Base-by-base conservation (phyloP, 2,113 vertebrate species). In the Neolamprologus falcicula region DNA sequence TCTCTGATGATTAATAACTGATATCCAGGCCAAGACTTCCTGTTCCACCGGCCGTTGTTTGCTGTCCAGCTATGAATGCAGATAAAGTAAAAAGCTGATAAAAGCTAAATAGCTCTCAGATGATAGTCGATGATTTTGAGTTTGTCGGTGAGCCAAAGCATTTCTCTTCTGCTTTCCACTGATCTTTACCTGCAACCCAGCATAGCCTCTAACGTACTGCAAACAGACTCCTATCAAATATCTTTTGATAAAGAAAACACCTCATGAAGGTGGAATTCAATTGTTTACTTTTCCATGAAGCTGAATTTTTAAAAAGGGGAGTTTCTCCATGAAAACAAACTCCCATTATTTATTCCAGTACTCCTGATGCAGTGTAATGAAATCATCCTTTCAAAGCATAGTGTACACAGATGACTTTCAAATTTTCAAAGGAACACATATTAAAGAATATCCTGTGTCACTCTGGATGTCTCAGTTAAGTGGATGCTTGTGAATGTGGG, bases 401-500 rank as follows among this genome's bases (percentile, higher is more conserved):
- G 40, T 85, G 52, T 84, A 86, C 80, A 82, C 33, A 61, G 81
- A 73, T 85, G 7, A 84, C 45, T 82, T 85, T 90, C 66, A 66
- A 50, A 19, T 82, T 21, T 57, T 82, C 40, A 85, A 90, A 81
- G 5, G 89, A 73, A 16, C 63, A 2, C 7, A 3, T 9, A 14
- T 88, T 90, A 93, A 82, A 90, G 83, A 53, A 24, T 12, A 50
- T 66, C 33, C 63, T 54, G 53, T 8, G 14, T 90, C 53, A 37
- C 50, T 63, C 42, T 83, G 16, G 81, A 86, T 26, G 73, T 84
- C 63, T 88, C 52, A 16, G 31, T 33, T 83, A 83, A 90, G 76
- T 86, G 79, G 78, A 33, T 89, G 71, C 83, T 84, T 89, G 89
- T 85, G 55, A 76, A 80, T 85, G 26, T 84, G 68, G 80, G 85